Evolutionary conservation across 1,140 invertebrate species (phyloP).

Genomic region (Trichoplusia ni): DNA sequence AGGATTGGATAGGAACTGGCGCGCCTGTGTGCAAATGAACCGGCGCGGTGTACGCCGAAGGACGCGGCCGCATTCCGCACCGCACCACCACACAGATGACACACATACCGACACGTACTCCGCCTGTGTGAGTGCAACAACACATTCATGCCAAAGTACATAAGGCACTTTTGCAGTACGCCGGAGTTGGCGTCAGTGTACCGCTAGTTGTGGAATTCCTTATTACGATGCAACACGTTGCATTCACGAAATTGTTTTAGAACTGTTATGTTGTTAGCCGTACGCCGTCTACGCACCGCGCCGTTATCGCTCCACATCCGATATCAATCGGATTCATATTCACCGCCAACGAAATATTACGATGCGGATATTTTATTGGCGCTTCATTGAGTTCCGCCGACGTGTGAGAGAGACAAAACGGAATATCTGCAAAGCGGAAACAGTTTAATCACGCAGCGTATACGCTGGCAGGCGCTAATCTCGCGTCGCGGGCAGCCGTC

Average conservation of each 20-base stretch:
- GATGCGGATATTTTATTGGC: neutral
- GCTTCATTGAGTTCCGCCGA: slow-evolving; percentile 11
- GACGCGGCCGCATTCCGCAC: slow-evolving; percentile 77
- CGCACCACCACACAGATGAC: slow-evolving; percentile 66
- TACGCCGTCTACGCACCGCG: slow-evolving; percentile 16
- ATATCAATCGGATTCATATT: slow-evolving; percentile 40
- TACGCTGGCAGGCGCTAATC: slow-evolving; percentile 60
- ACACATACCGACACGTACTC: slow-evolving; percentile 66
- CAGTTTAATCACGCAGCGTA: slow-evolving; percentile 68
- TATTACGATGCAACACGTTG: slow-evolving; percentile 44
- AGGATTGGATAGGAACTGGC: slow-evolving; percentile 49
- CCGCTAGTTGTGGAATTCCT: slow-evolving; percentile 51
- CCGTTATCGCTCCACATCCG: neutral
- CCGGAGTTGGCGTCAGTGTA: slow-evolving; percentile 22
- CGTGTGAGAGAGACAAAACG: slow-evolving; percentile 37
- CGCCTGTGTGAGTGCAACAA: slow-evolving; percentile 48
- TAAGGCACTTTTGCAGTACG: slow-evolving; percentile 57
- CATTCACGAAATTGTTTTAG: slow-evolving; percentile 40
- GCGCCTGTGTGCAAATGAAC: slow-evolving; percentile 75
- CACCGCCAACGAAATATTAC: neutral
- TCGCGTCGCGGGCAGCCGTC: slow-evolving; percentile 61
- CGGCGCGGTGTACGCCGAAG: slow-evolving; percentile 66
- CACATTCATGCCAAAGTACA: slow-evolving; percentile 56
- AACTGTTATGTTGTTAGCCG: slow-evolving; percentile 21
- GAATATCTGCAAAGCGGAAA: slow-evolving; percentile 58